phyloP scores from a whole-genome alignment of 1,140 invertebrate species.

The Drosophila ohnishii region DNA sequence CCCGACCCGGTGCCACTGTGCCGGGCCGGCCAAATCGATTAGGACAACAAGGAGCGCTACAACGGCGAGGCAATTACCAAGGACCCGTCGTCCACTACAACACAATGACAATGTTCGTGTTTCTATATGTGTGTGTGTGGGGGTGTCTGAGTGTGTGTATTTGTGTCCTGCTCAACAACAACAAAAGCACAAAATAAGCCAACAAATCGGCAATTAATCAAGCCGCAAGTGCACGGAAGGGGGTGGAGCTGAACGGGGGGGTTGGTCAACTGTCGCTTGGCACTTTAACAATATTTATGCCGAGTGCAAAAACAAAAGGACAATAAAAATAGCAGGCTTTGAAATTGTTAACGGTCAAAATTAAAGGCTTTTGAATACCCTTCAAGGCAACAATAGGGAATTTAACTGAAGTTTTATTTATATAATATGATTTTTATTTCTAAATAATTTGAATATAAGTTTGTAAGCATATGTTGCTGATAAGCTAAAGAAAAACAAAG shows the following conservation, averaged over 20 bases:
- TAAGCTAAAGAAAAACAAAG: too few species aligned
- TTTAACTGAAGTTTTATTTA: accelerated
- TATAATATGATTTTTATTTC: too few species aligned
- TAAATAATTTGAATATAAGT: too few species aligned
- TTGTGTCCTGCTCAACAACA: slow-evolving; percentile 50
- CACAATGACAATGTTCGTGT: slow-evolving; percentile 60
- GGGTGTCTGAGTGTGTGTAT: slow-evolving; percentile 18
- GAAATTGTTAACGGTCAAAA: neutral
- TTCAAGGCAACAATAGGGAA: neutral
- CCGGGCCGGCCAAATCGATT: slow-evolving; percentile 66
- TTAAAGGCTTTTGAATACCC: neutral
- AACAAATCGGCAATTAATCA: slow-evolving; percentile 82
- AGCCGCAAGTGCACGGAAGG: slow-evolving; percentile 41
- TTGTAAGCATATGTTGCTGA: too few species aligned
- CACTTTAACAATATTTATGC: slow-evolving; percentile 79
- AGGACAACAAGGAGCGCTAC: slow-evolving; percentile 77
- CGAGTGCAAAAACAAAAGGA: slow-evolving; percentile 56
- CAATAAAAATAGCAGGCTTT: slow-evolving; percentile 38
- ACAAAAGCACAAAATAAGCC: slow-evolving; percentile 73
- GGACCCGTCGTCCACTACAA: slow-evolving; percentile 53
- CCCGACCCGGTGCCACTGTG: slow-evolving; percentile 26
- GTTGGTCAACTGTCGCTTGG: slow-evolving; percentile 57
- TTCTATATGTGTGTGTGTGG: slow-evolving; percentile 17
- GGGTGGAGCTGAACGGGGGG: neutral
- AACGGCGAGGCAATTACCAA: slow-evolving; percentile 79